These are phyloP conservation scores for Danaus plexippus DNA, from an alignment of 1,140 invertebrate species.

Conservation along the genomic window DNA sequence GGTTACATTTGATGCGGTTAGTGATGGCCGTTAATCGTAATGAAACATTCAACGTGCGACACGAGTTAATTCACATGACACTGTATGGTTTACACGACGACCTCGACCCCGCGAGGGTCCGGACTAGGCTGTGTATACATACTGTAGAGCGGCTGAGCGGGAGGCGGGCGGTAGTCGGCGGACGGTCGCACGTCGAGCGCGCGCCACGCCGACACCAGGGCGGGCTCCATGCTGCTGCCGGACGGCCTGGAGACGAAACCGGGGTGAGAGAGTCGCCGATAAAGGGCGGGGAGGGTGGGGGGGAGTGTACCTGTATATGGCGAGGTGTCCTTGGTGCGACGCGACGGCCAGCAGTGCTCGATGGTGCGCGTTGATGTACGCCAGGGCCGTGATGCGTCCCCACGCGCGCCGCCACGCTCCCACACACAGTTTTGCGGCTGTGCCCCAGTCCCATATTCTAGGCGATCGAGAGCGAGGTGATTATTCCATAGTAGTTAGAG, in stretches of 20 bases:
- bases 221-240: slow-evolving; percentile 69
- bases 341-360: slow-evolving; percentile 80
- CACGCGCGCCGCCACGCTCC: slow-evolving; percentile 59
- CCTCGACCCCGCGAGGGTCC: no score
- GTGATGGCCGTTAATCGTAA: no score
- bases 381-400: slow-evolving; percentile 83
- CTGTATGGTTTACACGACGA: no score
- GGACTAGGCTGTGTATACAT: slow-evolving; percentile 8
- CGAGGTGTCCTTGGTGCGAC: slow-evolving; percentile 84
- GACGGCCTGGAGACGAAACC: slow-evolving; percentile 41
- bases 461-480: not conserved
- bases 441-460: slow-evolving; percentile 82
- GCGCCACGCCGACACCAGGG: slow-evolving; percentile 86
- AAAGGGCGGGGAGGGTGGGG: not conserved
- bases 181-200: slow-evolving; percentile 79
- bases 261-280: not conserved
- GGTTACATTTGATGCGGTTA: no score
- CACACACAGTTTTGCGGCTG: slow-evolving; percentile 75
- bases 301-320: slow-evolving; percentile 75
- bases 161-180: slow-evolving; percentile 50
- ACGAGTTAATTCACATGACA: no score
- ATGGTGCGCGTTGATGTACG: slow-evolving; percentile 93
- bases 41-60: no score
- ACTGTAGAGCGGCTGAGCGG: slow-evolving; percentile 55
- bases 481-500: not conserved